A percentile compares a stretch with the other conserved stretches of the same genome.
phyloP scores from a whole-genome alignment of 1,140 invertebrate species.

The Cataglyphis hispanica region DNA sequence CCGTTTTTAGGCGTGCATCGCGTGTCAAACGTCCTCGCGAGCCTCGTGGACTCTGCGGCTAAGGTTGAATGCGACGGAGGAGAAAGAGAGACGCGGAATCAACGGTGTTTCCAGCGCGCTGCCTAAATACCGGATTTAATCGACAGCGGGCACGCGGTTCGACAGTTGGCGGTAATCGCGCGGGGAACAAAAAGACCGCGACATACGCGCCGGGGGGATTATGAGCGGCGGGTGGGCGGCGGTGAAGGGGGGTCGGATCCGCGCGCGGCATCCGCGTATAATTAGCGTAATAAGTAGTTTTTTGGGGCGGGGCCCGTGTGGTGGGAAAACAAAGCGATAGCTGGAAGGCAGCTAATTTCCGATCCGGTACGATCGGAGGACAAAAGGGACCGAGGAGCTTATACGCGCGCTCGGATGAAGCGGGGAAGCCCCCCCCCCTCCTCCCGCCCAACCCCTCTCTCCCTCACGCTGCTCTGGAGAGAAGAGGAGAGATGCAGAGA shows the following conservation, averaged over 20 bases:
- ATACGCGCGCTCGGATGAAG: constrained; percentile 44
- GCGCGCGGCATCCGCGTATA: constrained; percentile 81
- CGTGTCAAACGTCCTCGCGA: constrained; percentile 35
- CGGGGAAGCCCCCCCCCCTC: constrained; percentile 7
- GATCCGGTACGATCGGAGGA: constrained; percentile 78
- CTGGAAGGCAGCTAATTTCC: constrained; percentile 83
- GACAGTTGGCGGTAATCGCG: constrained; percentile 83
- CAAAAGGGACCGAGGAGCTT: constrained; percentile 79
- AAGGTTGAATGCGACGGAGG: constrained; percentile 20
- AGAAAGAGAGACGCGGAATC: constrained; percentile 31
- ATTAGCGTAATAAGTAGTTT: constrained; percentile 87
- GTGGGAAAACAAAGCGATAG: constrained; percentile 83
- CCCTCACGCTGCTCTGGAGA: background rate
- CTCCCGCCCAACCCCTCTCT: background rate
- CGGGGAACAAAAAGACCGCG: constrained; percentile 67
- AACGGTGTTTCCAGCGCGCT: constrained; percentile 64
- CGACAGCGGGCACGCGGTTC: constrained; percentile 74
- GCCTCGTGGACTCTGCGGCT: background rate
- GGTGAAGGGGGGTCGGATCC: constrained; percentile 35
- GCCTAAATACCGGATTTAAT: constrained; percentile 75
- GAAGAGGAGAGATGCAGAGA: background rate
- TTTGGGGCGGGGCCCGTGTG: constrained; percentile 81
- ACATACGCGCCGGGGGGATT: constrained; percentile 23
- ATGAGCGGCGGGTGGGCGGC: constrained; percentile 29
- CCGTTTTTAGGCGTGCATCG: constrained; percentile 29